A percentile compares a stretch with the other conserved stretches of the same genome.
These are phyloP conservation scores for Ctenopoma kingsleyae DNA, from an alignment of 2,797 vertebrate species.

Conservation along the genomic window DNA sequence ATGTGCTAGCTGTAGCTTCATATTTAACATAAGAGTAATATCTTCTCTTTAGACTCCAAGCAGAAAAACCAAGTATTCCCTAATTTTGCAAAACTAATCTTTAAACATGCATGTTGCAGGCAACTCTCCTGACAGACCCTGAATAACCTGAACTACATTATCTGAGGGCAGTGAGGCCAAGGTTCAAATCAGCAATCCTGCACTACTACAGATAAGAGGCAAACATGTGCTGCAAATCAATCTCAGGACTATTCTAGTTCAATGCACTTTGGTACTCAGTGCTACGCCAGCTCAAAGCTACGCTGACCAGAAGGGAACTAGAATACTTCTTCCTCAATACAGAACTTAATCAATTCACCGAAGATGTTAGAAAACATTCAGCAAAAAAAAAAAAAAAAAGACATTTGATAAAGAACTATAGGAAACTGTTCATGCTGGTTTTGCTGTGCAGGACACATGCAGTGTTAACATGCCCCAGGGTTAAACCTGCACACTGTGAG, in stretches of 20 bases:
- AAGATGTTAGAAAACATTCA: slow-evolving; percentile 42
- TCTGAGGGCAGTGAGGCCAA: slow-evolving; percentile 9
- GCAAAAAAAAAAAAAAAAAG: slow-evolving; percentile 1
- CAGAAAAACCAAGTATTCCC: slow-evolving; percentile 1
- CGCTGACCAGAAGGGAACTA: slow-evolving; percentile 17
- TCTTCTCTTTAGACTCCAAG: not conserved
- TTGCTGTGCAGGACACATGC: slow-evolving; percentile 52
- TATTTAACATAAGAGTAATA: not conserved
- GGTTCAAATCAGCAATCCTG: slow-evolving; percentile 38
- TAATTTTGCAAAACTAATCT: slow-evolving; percentile 16
- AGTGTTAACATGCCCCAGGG: slow-evolving; percentile 59
- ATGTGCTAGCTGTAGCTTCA: not conserved
- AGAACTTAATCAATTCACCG: not conserved
- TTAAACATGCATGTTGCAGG: not conserved
- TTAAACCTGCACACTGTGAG: slow-evolving; percentile 43
- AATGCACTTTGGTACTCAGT: slow-evolving; percentile 48
- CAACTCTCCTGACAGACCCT: not conserved
- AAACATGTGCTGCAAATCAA: slow-evolving; percentile 11
- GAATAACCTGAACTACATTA: slow-evolving; percentile 31
- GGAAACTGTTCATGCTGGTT: slow-evolving; percentile 55
- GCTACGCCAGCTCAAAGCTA: not conserved
- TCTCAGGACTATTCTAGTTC: slow-evolving; percentile 49
- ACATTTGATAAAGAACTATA: slow-evolving; percentile 42
- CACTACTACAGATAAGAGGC: slow-evolving; percentile 53
- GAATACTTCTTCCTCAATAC: slow-evolving; percentile 10